Evolutionary conservation across 2,113 vertebrate species (phyloP).

Genomic region (Petaurus breviceps): DNA sequence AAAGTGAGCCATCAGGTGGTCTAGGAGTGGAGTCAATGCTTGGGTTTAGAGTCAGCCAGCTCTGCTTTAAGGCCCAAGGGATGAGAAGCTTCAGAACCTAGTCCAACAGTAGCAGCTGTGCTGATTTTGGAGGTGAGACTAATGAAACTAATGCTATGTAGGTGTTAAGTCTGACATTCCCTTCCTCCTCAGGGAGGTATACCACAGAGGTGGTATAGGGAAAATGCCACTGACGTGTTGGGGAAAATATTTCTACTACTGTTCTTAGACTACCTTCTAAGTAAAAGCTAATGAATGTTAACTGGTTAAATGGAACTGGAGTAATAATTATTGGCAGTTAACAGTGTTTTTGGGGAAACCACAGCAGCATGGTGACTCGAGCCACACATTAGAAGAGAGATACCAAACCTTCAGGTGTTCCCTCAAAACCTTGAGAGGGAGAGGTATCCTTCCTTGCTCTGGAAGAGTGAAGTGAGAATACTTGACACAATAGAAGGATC

Average conservation of each 20-base stretch:
- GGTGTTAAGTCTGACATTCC: neutral
- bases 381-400: neutral
- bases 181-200: neutral
- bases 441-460: too few relatives aligned
- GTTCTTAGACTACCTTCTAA: neutral
- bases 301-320: neutral
- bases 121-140: neutral
- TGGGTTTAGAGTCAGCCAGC: neutral
- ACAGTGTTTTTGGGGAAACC: neutral
- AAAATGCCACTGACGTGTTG: neutral
- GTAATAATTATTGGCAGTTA: neutral
- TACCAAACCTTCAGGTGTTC: neutral
- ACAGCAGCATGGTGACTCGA: neutral
- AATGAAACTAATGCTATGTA: neutral
- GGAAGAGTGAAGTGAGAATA: too few relatives aligned
- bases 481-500: too few relatives aligned
- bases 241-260: neutral
- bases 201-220: neutral
- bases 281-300: neutral
- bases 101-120: neutral
- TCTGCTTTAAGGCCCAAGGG: neutral
- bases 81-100: neutral
- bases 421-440: neutral
- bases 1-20: neutral
- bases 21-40: neutral